Conservation (phyloP, 2,113 vertebrate species). For the Chloroceryle aenea region DNA sequence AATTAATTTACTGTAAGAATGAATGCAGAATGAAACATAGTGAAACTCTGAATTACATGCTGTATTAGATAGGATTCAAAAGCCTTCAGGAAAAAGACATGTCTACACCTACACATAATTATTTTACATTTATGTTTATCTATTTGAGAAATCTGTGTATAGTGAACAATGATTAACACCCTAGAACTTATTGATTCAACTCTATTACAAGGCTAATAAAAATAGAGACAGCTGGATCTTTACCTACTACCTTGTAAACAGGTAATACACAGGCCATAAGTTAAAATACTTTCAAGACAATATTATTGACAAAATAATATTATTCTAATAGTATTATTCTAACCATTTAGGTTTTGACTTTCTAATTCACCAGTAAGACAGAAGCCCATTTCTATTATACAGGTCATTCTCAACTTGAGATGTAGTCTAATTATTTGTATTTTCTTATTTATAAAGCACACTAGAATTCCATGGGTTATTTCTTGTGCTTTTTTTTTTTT, state of each 20-base stretch:
- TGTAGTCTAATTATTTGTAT: background rate
- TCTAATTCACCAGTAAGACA: background rate
- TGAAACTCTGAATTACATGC: background rate
- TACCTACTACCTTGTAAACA: slow-evolving; percentile 7
- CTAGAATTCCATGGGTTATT: background rate
- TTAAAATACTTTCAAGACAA: background rate
- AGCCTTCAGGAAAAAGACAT: background rate
- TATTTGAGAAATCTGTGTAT: background rate
- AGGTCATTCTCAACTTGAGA: background rate
- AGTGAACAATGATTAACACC: background rate
- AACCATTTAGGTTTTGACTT: background rate
- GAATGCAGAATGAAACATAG: background rate
- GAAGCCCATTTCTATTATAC: background rate
- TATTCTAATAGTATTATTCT: background rate
- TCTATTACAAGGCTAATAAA: background rate
- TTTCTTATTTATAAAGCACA: background rate
- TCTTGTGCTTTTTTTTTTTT: background rate
- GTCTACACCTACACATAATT: background rate
- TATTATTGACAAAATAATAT: background rate
- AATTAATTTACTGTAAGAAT: background rate
- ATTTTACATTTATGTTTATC: background rate
- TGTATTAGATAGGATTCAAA: background rate
- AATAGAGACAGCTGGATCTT: background rate
- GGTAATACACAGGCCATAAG: background rate
- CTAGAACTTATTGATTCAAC: background rate